Base-by-base conservation (phyloP, 2,113 vertebrate genomes). In the Astur gentilis region DNA sequence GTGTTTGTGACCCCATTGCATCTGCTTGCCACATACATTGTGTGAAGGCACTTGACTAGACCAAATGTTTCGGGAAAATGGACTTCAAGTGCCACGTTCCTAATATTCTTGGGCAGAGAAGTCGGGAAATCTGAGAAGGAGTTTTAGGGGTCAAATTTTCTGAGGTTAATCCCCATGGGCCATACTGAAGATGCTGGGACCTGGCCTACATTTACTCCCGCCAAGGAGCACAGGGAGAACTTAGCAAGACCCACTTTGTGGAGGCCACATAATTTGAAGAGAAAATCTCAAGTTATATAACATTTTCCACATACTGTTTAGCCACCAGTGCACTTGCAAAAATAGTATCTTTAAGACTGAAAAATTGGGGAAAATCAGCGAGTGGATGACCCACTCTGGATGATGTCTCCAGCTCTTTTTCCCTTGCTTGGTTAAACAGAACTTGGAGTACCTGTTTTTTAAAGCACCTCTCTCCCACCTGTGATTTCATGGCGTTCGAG, bases 401-500 rank as follows among this genome's bases (percentile, higher is more conserved):
- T 82, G 75, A 52, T 19, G 1, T 57, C 45, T 95, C 84, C 64
- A 92, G 60, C 58, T 90, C 70, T 76, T 89, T 49, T 42, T 31
- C 69, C 32, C 18, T 58, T 7, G 6, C 22, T 83, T 80, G 18
- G 60, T 60, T 88, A 88, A 93, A 83, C 18, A 81, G 11, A 87
- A 61, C 21, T 45, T 58, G 31, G 34, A 79, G 79, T 55, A 47
- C 16, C 23, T 71, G 10, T 3, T 85, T 90, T 66, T 36, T 27
- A 81, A 87, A 78, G 23, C 10, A 40, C 4, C 10, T 75, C 57
- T 72, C 31, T 80, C 23, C 25, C 1, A 8, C 9, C 19, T 45
- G 12, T 66, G 23, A 42, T 95, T 94, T 92, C 60, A 73, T 89
- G 44, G 90, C 84, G 50, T 95, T 96, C 96, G 93, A 97, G 73